Conservation (phyloP, 2,888 invertebrate genomes). For the Noctua fimbriata region DNA sequence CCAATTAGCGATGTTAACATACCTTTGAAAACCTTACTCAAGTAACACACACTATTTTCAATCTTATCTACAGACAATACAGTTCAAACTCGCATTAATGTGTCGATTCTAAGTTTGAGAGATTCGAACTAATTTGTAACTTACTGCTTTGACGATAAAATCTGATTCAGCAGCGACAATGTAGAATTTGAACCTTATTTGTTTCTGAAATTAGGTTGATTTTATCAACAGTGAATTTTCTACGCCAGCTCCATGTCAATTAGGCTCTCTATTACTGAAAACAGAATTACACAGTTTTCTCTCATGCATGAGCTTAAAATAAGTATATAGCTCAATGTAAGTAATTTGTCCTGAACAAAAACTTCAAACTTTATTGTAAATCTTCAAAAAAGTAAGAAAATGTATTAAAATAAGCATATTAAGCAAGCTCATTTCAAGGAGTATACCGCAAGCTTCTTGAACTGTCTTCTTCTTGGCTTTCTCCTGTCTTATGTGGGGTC, state of each 20-base stretch:
- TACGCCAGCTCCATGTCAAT: constrained; percentile 1
- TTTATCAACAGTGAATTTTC: neutral
- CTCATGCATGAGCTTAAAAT: neutral
- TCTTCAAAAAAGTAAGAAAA: neutral
- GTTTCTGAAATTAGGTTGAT: neutral
- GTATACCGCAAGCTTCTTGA: neutral
- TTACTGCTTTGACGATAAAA: constrained; percentile 36
- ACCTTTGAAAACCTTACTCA: constrained; percentile 20
- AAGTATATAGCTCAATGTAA: neutral
- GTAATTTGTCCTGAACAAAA: neutral
- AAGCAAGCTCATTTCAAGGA: neutral
- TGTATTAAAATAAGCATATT: neutral
- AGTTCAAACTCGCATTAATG: constrained; percentile 12
- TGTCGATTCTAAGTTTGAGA: neutral
- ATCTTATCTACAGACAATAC: neutral
- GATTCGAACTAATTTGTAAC: constrained; percentile 33
- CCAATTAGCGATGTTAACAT: constrained; percentile 39
- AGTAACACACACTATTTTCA: constrained; percentile 3
- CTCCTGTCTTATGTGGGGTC: neutral
- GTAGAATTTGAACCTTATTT: constrained; percentile 34
- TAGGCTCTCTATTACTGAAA: constrained; percentile 22
- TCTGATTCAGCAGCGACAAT: constrained; percentile 11
- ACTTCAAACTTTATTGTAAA: neutral
- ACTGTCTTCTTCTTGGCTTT: neutral
- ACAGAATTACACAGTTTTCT: constrained; percentile 5